Base-by-base conservation (phyloP, 1,140 invertebrate genomes). In the Bradysia coprophila region DNA sequence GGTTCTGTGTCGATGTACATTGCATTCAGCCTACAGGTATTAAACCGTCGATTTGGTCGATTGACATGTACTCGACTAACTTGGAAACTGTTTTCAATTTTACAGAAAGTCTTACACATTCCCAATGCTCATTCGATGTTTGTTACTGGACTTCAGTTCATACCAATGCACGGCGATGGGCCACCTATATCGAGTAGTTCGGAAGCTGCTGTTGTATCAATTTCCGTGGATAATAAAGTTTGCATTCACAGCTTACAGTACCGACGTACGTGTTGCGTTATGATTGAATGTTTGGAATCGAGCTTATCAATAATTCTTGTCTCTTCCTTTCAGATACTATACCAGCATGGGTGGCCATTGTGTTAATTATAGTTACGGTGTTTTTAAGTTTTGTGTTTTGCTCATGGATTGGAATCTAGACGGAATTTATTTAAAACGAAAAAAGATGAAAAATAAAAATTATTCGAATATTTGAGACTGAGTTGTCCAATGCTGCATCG, bases 141-240 rank as follows among this genome's bases (percentile, higher is more conserved):
- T 67, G 81, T 95, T 24, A 95, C 91, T 24, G 90, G 89, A 13
- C 63, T 95, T 41, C 79, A 89, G 61, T 94, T 95, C 66, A 63
- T 93, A 43, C 81, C 83, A 18, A 77, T 76, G 16, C 71, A 71
- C 43, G 61, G 68, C 31, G 69, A 72, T 46, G 72, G 70, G 16
- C 69, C 71, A 38, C 64, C 74, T 13, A 72, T 83, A 37, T 72
- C 73, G 13, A 76, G 75, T 52, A 72, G 75, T 51, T 73, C 81
- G 21, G 81, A 85, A 56, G 81, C 88, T 41, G 87, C 87, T 10
- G 78, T 94, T 46, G 68, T 95, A 36, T 92, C 88, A 55, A 90
- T 95, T 50, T 94, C 90, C 16, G 86, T 93, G 33, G 91, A 95
- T 66, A 93, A 94, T 65, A 80, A 81, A 65, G 77, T 95, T 43